Percentiles rank a stretch among this genome's conserved stretches.
Conservation (phyloP, 2,113 vertebrate genomes). For the Ammodytes dubius region DNA sequence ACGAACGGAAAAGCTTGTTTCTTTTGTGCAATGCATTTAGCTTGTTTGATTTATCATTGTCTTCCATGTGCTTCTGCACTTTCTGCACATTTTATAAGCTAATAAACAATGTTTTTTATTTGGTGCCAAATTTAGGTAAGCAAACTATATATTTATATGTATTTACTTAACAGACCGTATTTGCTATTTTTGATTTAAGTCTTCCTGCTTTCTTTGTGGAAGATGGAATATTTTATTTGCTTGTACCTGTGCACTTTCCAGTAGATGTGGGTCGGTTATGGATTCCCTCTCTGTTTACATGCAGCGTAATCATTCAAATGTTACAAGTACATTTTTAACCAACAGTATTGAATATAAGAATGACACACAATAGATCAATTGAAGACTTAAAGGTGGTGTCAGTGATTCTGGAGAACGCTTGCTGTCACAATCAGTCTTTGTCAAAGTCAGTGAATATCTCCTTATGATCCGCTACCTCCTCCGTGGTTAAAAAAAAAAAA, state of each 20-base stretch:
- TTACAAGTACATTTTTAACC: too few relatives aligned
- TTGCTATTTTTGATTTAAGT: slow-evolving; percentile 40
- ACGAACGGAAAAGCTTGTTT: slow-evolving; percentile 17
- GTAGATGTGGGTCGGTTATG: slow-evolving; percentile 23
- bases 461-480: too few relatives aligned
- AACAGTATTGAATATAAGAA: neutral
- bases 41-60: slow-evolving; percentile 48
- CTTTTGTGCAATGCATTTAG: slow-evolving; percentile 14
- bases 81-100: neutral
- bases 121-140: slow-evolving; percentile 29
- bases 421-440: too few relatives aligned
- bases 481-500: too few relatives aligned
- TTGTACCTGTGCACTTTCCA: slow-evolving; percentile 63
- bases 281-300: slow-evolving; percentile 19
- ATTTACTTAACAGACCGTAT: slow-evolving; percentile 26
- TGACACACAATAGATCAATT: neutral
- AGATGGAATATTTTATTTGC: slow-evolving; percentile 6
- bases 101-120: slow-evolving; percentile 41
- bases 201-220: slow-evolving; percentile 57
- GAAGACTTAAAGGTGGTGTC: neutral
- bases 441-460: too few relatives aligned
- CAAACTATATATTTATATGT: slow-evolving; percentile 6
- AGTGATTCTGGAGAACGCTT: too few relatives aligned
- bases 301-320: neutral
- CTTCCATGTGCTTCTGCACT: slow-evolving; percentile 68